Evolutionary conservation across 2,888 invertebrate genomes (phyloP).

Genomic region (Cryptus viduatorius): DNA sequence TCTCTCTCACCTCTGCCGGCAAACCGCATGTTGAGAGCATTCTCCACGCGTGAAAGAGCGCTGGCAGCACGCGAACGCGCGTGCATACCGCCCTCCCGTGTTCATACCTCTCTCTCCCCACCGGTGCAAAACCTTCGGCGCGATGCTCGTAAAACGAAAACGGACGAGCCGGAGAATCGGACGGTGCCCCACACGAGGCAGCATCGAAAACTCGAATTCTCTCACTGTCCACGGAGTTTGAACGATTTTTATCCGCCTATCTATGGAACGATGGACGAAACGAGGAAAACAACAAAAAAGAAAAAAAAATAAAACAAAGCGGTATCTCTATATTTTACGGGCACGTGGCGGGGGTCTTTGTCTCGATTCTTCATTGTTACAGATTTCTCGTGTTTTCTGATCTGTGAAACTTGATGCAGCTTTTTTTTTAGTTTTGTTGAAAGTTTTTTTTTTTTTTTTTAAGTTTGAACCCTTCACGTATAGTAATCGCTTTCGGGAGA

Average conservation of each 20-base stretch:
- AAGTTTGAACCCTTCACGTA: no score
- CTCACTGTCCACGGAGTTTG: constrained; percentile 39
- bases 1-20: constrained; percentile 43
- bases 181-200: constrained; percentile 35
- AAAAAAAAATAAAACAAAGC: constrained; percentile 35
- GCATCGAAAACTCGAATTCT: constrained; percentile 54
- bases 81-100: constrained; percentile 40
- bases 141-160: constrained; percentile 65
- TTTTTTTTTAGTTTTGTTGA: not conserved
- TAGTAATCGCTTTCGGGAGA: no score
- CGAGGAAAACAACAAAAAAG: constrained; percentile 22
- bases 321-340: constrained; percentile 45
- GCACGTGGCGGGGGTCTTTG: constrained; percentile 38
- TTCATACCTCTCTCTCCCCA: constrained; percentile 30
- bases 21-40: constrained; percentile 61
- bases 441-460: no score
- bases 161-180: constrained; percentile 64
- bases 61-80: constrained; percentile 57
- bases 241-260: constrained; percentile 47
- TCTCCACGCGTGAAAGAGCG: constrained; percentile 66
- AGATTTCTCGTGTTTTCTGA: not conserved
- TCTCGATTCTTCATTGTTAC: constrained; percentile 52
- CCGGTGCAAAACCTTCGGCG: constrained; percentile 47
- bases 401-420: not conserved
- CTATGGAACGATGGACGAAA: constrained; percentile 53